Conservation (phyloP, 2,888 invertebrate genomes). For the Deilephila elpenor region DNA sequence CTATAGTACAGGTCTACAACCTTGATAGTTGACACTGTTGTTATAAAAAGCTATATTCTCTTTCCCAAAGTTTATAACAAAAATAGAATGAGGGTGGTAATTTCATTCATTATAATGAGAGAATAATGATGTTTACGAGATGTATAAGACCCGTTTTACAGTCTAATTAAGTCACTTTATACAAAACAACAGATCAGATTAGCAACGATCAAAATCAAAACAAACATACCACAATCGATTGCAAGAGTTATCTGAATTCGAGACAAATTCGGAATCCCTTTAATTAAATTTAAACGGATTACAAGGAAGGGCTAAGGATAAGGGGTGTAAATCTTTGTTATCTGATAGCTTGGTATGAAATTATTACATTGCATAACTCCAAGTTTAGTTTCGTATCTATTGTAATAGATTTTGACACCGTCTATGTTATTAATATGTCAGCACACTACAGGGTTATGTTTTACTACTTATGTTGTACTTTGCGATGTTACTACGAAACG, state of each 20-base stretch:
- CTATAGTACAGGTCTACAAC: too few species aligned
- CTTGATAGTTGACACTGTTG: too few species aligned
- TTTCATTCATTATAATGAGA: too few species aligned
- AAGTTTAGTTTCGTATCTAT: not conserved
- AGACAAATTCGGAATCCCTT: not conserved
- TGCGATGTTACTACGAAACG: too few species aligned
- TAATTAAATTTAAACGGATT: slow-evolving; percentile 24
- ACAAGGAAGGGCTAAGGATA: not conserved
- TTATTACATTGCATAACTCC: slow-evolving; percentile 1
- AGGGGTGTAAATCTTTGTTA: not conserved
- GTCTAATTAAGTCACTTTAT: not conserved
- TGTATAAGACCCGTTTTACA: not conserved
- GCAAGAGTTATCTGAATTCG: not conserved
- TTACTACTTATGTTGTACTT: too few species aligned
- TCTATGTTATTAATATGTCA: too few species aligned
- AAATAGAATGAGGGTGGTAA: too few species aligned
- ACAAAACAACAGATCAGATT: not conserved
- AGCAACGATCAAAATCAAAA: not conserved
- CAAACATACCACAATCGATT: slow-evolving; percentile 13
- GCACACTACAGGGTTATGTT: too few species aligned
- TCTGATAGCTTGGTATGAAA: slow-evolving; percentile 5
- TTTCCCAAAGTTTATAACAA: too few species aligned
- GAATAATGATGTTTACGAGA: not conserved
- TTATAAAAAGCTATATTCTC: too few species aligned
- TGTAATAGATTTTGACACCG: too few species aligned